Conservation (phyloP, 2,113 vertebrate species). For the Spea bombifrons region DNA sequence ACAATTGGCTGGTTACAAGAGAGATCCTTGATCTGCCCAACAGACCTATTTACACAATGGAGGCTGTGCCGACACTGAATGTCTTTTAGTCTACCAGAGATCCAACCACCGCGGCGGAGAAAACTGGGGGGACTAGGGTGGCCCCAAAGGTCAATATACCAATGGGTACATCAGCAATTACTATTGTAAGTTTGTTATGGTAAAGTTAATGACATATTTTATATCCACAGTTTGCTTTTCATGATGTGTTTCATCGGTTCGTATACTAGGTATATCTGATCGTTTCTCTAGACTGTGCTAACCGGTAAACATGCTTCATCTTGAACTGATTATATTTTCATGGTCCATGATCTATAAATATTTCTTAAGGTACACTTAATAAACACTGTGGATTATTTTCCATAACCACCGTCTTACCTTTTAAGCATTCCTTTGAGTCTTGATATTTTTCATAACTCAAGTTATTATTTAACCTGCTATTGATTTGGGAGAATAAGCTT, state of each 20-base stretch:
- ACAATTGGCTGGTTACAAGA: no score
- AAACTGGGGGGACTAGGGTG: no score
- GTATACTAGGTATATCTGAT: neutral
- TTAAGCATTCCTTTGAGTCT: slow-evolving; percentile 16
- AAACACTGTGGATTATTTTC: slow-evolving; percentile 23
- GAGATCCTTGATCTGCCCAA: no score
- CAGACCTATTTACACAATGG: no score
- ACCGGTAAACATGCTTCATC: slow-evolving; percentile 8
- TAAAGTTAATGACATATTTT: no score
- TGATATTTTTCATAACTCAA: slow-evolving; percentile 26
- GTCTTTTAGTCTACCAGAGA: no score
- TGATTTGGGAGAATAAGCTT: neutral
- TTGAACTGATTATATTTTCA: slow-evolving; percentile 23
- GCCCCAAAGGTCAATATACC: no score
- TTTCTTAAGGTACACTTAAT: slow-evolving; percentile 32
- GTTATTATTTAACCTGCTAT: slow-evolving; percentile 12
- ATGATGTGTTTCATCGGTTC: neutral
- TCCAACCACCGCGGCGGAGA: no score
- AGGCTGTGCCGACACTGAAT: no score
- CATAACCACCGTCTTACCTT: slow-evolving; percentile 14
- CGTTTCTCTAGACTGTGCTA: neutral
- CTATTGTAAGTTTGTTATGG: no score
- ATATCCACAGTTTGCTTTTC: no score
- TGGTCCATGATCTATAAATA: slow-evolving; percentile 12
- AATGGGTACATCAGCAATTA: no score